Percentiles rank a stretch among this genome's conserved stretches.
phyloP scores from a whole-genome alignment of 2,888 invertebrate genomes.

The Tenthredo livida region DNA sequence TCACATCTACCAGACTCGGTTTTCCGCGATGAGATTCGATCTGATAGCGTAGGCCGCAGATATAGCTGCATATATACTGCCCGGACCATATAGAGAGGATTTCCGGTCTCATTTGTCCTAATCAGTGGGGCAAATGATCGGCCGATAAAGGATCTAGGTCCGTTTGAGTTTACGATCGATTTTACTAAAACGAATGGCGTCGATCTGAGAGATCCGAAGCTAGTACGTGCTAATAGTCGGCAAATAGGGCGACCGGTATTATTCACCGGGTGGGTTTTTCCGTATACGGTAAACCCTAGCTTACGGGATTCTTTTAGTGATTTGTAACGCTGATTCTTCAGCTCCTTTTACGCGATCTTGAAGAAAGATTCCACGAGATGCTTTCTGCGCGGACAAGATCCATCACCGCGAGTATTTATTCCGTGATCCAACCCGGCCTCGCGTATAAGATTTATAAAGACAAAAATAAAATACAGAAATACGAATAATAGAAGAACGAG shows the following conservation, averaged over 20 bases:
- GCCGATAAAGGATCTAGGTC: conserved; percentile 9
- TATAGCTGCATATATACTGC: no score
- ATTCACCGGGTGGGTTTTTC: conserved; percentile 65
- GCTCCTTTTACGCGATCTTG: conserved; percentile 27
- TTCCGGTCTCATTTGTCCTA: conserved; percentile 45
- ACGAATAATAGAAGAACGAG: not conserved
- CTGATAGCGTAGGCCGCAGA: no score
- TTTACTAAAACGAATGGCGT: conserved; percentile 41
- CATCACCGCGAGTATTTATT: not conserved
- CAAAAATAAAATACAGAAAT: not conserved
- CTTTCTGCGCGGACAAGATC: not conserved
- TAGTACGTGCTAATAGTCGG: conserved; percentile 69
- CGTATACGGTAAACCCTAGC: conserved; percentile 64
- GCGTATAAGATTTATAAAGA: not conserved
- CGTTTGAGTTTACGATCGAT: conserved; percentile 35
- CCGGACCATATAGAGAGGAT: not conserved
- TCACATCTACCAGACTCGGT: not conserved
- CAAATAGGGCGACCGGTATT: conserved; percentile 70
- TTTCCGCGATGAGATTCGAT: not conserved
- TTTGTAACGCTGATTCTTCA: conserved; percentile 28
- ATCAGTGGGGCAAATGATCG: conserved; percentile 7
- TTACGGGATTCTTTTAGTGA: conserved; percentile 40
- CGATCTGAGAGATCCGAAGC: conserved; percentile 67
- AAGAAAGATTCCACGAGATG: not conserved
- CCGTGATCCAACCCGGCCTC: not conserved